Evolutionary conservation across 2,888 invertebrate genomes (phyloP).

Genomic region (Lydus trimaculatus): DNA sequence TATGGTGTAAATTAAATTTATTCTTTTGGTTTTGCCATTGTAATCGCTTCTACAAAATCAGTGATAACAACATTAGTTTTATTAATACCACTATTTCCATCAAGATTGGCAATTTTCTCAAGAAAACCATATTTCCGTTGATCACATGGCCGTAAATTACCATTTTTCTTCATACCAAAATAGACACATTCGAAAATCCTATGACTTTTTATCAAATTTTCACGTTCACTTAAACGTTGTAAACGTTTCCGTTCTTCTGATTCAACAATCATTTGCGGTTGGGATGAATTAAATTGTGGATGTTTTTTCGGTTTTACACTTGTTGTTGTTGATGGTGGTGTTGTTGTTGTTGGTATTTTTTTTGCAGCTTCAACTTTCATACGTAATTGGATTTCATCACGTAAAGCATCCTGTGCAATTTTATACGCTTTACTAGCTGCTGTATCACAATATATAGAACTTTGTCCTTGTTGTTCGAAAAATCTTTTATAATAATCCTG

Average conservation of each 20-base stretch:
- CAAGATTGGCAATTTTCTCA: slow-evolving; percentile 55
- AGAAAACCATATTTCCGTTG: slow-evolving; percentile 72
- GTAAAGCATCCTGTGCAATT: slow-evolving; percentile 73
- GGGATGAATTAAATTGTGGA: slow-evolving; percentile 62
- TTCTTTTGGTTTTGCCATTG: slow-evolving; percentile 11
- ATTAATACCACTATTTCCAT: slow-evolving; percentile 41
- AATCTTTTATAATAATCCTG: slow-evolving; percentile 72
- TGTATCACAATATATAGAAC: slow-evolving; percentile 77
- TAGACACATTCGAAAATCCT: slow-evolving; percentile 75
- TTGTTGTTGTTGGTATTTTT: slow-evolving; percentile 54
- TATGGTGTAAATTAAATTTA: too few relatives aligned
- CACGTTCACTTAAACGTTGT: slow-evolving; percentile 70
- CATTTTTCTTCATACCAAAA: slow-evolving; percentile 73
- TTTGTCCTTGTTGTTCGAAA: slow-evolving; percentile 79
- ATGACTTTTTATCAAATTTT: slow-evolving; percentile 73
- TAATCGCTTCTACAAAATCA: slow-evolving; percentile 55
- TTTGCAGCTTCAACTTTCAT: slow-evolving; percentile 68
- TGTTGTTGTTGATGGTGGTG: background rate
- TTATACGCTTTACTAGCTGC: slow-evolving; percentile 80
- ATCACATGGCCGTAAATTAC: slow-evolving; percentile 69
- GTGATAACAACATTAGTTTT: slow-evolving; percentile 52
- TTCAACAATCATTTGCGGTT: slow-evolving; percentile 72
- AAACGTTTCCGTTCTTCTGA: slow-evolving; percentile 77
- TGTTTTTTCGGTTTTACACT: background rate
- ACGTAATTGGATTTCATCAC: slow-evolving; percentile 71